Evolutionary conservation across 1,140 invertebrate genomes (phyloP).

Genomic region (Pteromalus puparum): DNA sequence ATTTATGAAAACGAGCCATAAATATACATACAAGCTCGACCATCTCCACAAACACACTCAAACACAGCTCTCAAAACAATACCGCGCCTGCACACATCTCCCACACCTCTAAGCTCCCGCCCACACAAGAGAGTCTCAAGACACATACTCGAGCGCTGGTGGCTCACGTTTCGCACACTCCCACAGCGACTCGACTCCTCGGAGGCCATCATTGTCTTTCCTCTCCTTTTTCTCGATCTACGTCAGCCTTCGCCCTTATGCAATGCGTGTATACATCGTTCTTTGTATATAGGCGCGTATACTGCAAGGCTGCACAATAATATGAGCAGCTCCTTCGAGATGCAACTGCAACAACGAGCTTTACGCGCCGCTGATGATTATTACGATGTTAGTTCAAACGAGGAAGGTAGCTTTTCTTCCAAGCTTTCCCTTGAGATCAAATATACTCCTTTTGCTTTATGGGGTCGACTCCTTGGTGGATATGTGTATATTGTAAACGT

Average conservation of each 20-base stretch:
- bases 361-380: neutral
- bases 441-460: neutral
- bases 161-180: slow-evolving; percentile 18
- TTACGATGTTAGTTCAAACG: neutral
- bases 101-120: neutral
- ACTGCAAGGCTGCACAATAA: neutral
- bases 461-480: too few relatives aligned
- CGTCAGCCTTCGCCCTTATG: neutral
- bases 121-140: slow-evolving; percentile 20
- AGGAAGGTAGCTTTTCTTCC: slow-evolving; percentile 26
- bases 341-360: neutral
- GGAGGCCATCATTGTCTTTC: slow-evolving; percentile 36
- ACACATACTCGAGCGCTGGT: neutral
- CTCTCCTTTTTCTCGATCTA: neutral
- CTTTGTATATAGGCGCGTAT: neutral
- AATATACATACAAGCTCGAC: too few relatives aligned
- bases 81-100: neutral
- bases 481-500: too few relatives aligned
- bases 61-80: neutral
- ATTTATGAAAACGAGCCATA: too few relatives aligned
- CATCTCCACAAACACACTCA: neutral
- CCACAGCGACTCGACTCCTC: neutral
- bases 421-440: slow-evolving; percentile 8
- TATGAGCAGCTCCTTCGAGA: neutral
- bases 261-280: too few relatives aligned